phyloP scores from a whole-genome alignment of 2,888 invertebrate genomes.

The Monochamus alternatus region DNA sequence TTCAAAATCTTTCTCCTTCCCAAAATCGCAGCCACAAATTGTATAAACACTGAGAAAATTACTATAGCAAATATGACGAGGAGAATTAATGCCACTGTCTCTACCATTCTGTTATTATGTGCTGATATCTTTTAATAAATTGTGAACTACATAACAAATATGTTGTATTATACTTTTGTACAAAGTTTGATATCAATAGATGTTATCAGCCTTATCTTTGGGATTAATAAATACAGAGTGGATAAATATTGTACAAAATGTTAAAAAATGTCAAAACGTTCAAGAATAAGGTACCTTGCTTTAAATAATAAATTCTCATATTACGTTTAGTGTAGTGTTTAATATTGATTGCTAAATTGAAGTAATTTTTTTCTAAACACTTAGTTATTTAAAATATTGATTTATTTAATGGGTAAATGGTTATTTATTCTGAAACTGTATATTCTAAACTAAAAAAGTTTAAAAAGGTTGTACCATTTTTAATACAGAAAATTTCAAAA shows the following conservation, averaged over 20 bases:
- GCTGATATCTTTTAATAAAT: not conserved
- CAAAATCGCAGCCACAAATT: constrained; percentile 32
- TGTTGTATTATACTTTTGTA: not conserved
- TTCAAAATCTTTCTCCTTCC: constrained; percentile 48
- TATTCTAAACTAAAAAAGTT: no score
- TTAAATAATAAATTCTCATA: no score
- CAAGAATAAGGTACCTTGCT: no score
- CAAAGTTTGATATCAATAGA: not conserved
- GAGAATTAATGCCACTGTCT: constrained; percentile 24
- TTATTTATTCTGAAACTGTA: no score
- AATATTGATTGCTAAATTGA: no score
- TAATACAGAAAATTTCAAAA: no score
- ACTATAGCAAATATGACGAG: constrained; percentile 31
- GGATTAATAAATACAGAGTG: not conserved
- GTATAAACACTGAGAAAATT: constrained; percentile 32
- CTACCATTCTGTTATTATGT: not conserved
- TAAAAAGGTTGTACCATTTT: no score
- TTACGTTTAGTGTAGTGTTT: no score
- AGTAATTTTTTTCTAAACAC: no score
- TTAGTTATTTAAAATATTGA: no score
- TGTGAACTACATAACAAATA: not conserved
- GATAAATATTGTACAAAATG: constrained; percentile 9
- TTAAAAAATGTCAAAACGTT: no score
- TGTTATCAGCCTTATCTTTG: constrained; percentile 24
- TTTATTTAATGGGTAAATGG: no score